These are phyloP conservation scores for Micropoecilia bifurca DNA, from an alignment of 2,797 vertebrate species.

Conservation along the genomic window DNA sequence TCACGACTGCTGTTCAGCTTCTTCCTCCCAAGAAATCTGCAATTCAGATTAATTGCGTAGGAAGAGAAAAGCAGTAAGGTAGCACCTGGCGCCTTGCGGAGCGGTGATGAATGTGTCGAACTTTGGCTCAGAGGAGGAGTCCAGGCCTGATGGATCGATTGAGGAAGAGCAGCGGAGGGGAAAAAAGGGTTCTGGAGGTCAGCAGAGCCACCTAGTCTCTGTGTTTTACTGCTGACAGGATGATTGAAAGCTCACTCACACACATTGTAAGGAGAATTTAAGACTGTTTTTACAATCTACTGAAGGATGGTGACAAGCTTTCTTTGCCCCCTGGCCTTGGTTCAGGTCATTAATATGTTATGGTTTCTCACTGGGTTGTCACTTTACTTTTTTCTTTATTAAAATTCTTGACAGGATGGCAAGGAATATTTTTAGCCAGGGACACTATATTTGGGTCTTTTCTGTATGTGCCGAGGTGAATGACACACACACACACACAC, in stretches of 20 bases:
- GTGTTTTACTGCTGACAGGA: background rate
- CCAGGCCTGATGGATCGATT: background rate
- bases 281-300: background rate
- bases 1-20: slow-evolving; percentile 4
- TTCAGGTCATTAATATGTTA: slow-evolving; percentile 7
- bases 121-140: slow-evolving; percentile 1
- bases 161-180: background rate
- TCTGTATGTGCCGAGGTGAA: background rate
- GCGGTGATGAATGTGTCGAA: slow-evolving; percentile 18
- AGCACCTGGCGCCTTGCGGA: slow-evolving; percentile 25
- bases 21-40: slow-evolving; percentile 30
- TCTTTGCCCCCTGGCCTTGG: background rate
- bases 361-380: background rate
- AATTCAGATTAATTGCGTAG: slow-evolving; percentile 40
- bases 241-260: slow-evolving; percentile 13
- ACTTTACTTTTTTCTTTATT: background rate
- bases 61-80: slow-evolving; percentile 10
- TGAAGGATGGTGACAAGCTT: background rate
- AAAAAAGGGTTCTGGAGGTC: slow-evolving; percentile 12
- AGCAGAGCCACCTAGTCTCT: slow-evolving; percentile 1
- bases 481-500: background rate
- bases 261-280: slow-evolving; percentile 1
- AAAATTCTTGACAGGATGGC: background rate
- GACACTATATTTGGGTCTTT: background rate
- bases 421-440: background rate